Conservation (phyloP, 2,797 vertebrate genomes). For the Eutrigla gurnardus region DNA sequence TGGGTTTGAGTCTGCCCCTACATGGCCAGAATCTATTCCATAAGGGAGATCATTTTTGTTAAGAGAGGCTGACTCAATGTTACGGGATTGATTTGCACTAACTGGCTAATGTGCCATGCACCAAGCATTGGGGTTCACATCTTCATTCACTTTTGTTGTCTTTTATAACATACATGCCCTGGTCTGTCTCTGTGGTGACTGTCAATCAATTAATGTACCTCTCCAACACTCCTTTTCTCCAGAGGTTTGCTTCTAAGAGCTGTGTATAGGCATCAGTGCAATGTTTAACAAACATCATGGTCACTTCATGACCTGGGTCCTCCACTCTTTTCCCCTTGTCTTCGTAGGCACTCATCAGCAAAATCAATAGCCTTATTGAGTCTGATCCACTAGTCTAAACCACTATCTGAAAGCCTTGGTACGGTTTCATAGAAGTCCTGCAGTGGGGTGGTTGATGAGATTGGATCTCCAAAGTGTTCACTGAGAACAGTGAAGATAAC, state of each 20-base stretch:
- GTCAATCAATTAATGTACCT: background rate
- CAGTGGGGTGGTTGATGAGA: background rate
- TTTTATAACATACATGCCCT: background rate
- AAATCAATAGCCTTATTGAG: background rate
- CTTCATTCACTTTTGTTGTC: background rate
- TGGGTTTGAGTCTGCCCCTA: background rate
- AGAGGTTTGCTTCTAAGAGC: background rate
- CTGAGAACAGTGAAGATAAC: background rate
- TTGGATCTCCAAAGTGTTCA: background rate
- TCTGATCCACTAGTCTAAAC: background rate
- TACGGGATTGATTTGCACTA: background rate
- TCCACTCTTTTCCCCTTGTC: background rate
- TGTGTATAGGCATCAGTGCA: background rate
- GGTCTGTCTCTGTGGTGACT: background rate
- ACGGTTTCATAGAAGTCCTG: background rate
- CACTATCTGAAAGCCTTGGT: background rate
- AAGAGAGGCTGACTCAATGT: background rate
- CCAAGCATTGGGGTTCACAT: background rate
- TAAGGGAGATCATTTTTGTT: background rate
- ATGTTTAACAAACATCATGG: background rate
- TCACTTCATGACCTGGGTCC: background rate
- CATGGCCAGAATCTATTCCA: background rate
- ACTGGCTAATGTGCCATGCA: background rate
- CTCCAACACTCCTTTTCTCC: background rate
- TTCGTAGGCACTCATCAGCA: background rate